Evolutionary conservation across 2,113 vertebrate genomes (phyloP).

Genomic region (Toxotes jaculatrix): DNA sequence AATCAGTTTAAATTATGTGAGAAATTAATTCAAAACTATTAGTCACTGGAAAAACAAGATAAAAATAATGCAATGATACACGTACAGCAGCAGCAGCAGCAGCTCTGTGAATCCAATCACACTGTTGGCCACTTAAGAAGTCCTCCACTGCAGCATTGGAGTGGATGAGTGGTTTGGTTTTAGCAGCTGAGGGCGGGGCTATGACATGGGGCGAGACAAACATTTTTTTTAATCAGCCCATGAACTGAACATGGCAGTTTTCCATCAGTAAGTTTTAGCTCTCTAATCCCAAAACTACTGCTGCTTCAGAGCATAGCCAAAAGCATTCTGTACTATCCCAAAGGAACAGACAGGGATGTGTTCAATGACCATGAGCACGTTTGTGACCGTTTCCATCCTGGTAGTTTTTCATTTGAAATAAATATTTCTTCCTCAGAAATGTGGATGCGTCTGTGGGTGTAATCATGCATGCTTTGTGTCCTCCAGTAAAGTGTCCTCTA

Average conservation of each 20-base stretch:
- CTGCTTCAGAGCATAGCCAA: slow-evolving; percentile 4
- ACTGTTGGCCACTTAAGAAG: slow-evolving; percentile 46
- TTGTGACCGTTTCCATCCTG: neutral
- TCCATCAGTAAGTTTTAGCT: slow-evolving; percentile 34
- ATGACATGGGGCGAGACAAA: slow-evolving; percentile 34
- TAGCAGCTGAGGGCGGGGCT: slow-evolving; percentile 44
- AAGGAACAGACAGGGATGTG: slow-evolving; percentile 9
- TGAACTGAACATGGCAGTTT: slow-evolving; percentile 40
- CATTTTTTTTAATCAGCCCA: slow-evolving; percentile 36
- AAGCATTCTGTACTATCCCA: neutral
- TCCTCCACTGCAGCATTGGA: slow-evolving; percentile 46
- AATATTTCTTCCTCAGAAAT: neutral
- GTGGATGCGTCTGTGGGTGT: neutral
- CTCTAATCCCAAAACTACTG: slow-evolving; percentile 12
- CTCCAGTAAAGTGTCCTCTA: no score
- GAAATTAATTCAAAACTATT: slow-evolving; percentile 6
- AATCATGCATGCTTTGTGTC: neutral
- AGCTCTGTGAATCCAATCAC: slow-evolving; percentile 31
- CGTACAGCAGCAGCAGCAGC: neutral
- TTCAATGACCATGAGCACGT: neutral
- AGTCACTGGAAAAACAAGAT: slow-evolving; percentile 2
- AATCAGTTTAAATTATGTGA: neutral
- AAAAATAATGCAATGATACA: neutral
- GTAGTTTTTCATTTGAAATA: neutral
- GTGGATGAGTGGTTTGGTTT: slow-evolving; percentile 53